Evolutionary conservation across 92 coral and sea anemone species (phyloP), one percentile per base, ranked within the genome.

Genomic region (Chrysogorgia sp.): DNA sequence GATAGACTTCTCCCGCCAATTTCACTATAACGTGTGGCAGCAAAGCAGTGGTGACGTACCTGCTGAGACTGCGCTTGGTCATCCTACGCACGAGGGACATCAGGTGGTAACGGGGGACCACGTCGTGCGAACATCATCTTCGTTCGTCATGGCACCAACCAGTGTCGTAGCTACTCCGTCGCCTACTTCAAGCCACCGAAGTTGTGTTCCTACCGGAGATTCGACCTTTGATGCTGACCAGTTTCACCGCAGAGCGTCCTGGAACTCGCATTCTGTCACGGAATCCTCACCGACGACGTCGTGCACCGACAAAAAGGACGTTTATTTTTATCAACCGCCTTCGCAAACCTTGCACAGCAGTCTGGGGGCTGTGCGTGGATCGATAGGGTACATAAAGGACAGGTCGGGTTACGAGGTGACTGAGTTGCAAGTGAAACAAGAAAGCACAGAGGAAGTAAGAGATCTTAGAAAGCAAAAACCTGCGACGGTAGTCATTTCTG

Each of bases 11-110:
- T 10, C 76, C 13, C 35, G 40, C 8, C 35, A 69, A 10, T 47
- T 69, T 49, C 76, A 69, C 34, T 8, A 45, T 4, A 10, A 69
- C 3, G 76, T 49, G 28, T 69, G 61, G 76, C 76, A 26, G 7
- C 40, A 69, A 49, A 69, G n/a, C 15, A 47, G 53, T 6, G 53
- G 48, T 35, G 28, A 64, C 13, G 22, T 0, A 3, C 71, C 28
- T 25, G 71, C 47, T 14, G 49, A n/a, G 12, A 35, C 6, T 3
- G 26, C 19, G 24, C 40, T 10, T 32, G 17, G 33, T 32, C 71
- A 47, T 34, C 66, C 66, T 25, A 23, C 19, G 14, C 66, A 37
- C 66, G 32, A 43, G 69, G 25, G 15, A 31, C 14, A 10, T 29
- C 41, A 63, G 47, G 41, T 21, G 26, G 29, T 22, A 43, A 28